A percentile compares a stretch with the other conserved stretches of the same genome.
These are phyloP conservation scores for Malthinus seriepunctatus DNA, from an alignment of 2,888 invertebrate genomes.

Conservation along the genomic window DNA sequence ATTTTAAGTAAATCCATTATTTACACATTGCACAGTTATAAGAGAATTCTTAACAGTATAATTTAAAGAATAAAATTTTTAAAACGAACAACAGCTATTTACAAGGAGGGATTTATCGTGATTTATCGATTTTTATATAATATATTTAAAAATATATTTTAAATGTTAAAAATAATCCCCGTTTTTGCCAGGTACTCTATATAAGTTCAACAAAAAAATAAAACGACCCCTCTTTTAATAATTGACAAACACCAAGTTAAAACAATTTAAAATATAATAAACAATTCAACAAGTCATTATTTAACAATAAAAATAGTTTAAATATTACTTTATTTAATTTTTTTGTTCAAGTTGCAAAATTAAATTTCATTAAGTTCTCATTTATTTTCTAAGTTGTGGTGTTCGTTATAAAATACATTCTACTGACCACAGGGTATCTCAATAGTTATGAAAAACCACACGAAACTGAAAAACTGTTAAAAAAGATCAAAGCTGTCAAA, in stretches of 20 bases:
- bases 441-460: too few relatives aligned
- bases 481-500: too few relatives aligned
- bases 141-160: conserved; percentile 32
- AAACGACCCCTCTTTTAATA: conserved; percentile 26
- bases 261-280: too few relatives aligned
- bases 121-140: conserved; percentile 16
- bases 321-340: too few relatives aligned
- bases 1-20: conserved; percentile 14
- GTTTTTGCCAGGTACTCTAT: conserved; percentile 34
- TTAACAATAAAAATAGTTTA: too few relatives aligned
- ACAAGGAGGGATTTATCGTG: conserved; percentile 48
- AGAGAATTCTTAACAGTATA: conserved; percentile 20
- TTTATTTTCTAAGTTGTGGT: too few relatives aligned
- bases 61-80: conserved; percentile 51
- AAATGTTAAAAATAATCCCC: conserved; percentile 33
- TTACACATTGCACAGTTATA: conserved; percentile 20
- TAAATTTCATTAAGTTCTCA: too few relatives aligned
- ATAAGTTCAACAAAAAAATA: conserved; percentile 15
- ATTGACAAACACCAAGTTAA: conserved; percentile 30
- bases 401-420: too few relatives aligned
- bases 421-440: too few relatives aligned
- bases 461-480: too few relatives aligned
- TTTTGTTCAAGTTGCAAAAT: too few relatives aligned
- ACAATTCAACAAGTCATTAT: too few relatives aligned
- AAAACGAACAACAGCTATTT: conserved; percentile 50